Evolutionary conservation across 2,797 vertebrate species (phyloP), one percentile per base, ranked within the genome.

Genomic region (Hippoglossus hippoglossus): DNA sequence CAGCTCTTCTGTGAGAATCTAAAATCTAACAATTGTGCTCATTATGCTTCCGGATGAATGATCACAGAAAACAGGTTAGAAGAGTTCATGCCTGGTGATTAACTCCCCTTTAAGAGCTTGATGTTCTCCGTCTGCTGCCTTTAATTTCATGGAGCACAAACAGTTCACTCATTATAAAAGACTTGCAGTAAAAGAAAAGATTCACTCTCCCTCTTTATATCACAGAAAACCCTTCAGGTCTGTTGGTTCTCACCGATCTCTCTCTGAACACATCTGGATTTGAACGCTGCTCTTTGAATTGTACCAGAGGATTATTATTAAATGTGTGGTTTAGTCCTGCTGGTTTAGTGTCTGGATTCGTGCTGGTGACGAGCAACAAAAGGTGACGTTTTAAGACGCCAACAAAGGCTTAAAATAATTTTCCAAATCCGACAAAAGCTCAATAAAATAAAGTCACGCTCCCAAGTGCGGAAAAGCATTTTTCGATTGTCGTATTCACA

Each of bases 71-170:
- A 62, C 73, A 74, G 61, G 46, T 52, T 73, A 39, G 7, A 31
- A 58, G 24, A 62, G 34, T 22, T n/a, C 31, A 34, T 7, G 7
- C 24, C 56, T 59, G 53, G 39, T 73, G 61, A 82, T 82, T 69
- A 79, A 77, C 41, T 85, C 63, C 72, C 2, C 4, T 76, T 71
- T 77, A 12, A 58, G 87, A 78, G 73, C 58, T 62, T 71, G 47
- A 49, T 41, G 72, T 72, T 73, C 79, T 79, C 77, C 74, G 85
- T 89, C 82, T 87, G 81, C 72, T 47, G 70, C 12, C 19, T 73
- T 55, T 78, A 61, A 77, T 77, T 89, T 19, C 50, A 55, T 11
- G 53, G 52, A 54, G 51, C 21, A 24, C 34, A 25, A 1, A 56
- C 34, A 26, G 18, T 22, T 22, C n/a, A 34, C 24, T 4, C n/a